Evolutionary conservation across 2,797 vertebrate species (phyloP), one percentile per base, ranked within the genome.

Genomic region (Meda fulgida): DNA sequence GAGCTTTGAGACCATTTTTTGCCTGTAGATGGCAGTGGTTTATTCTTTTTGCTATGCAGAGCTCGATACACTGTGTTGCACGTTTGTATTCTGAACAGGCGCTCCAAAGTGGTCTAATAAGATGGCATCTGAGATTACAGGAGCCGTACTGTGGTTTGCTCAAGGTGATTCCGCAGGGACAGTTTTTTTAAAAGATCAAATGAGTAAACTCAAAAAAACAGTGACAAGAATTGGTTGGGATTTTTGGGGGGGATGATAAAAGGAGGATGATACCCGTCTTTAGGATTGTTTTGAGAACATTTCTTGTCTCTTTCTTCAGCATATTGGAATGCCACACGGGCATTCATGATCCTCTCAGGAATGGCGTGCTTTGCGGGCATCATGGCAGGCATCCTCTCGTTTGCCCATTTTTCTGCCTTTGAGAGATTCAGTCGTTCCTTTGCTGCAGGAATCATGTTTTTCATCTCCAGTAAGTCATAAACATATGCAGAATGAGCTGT

Each of bases 311-410:
- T 85, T 76, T 89, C 58, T 51, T 5, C 89, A 97, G 97, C 95
- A 0, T 97, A 96, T 86, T 97, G 96, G 97, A 97, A 97, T 60
- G 96, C 96, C 86, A 97, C 96, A 31, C 91, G 97, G 48, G 96
- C 96, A 81, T 97, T 97, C 92, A 97, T 97, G 96, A 97, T 97
- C 92, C 94, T 97, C 63, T 96, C 97, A 0, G 95, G 95, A 78
- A 93, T 97, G 92, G 93, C 95, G 0, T 96, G 97, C 91, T 96
- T 96, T 5, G 92, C 95, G 0, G 96, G 97, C 80, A 94, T 97
- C 92, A 92, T 97, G 48, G 92, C 95, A 0, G 96, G 96, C 77
- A 94, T 96, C 91, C 93, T 97, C 84, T 96, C 97, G 83, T 97
- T 97, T 6, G 88, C 95, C 7, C 96, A 97, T 89, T 96, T 96